A percentile compares a stretch with the other conserved stretches of the same genome.
phyloP scores from a whole-genome alignment of 2,113 vertebrate species.

The Laticauda laticaudata region DNA sequence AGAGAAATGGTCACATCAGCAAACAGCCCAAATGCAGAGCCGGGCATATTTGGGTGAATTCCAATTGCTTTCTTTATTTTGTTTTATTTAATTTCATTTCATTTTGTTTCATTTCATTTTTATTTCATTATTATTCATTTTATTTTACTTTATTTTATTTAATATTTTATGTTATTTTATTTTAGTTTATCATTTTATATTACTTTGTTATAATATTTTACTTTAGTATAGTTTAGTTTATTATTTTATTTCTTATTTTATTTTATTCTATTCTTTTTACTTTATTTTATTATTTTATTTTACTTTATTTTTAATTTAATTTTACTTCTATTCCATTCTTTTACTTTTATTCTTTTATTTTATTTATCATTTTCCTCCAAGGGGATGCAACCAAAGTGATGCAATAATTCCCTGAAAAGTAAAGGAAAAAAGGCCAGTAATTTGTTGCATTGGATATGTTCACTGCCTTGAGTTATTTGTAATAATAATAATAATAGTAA shows the following conservation, averaged over 20 bases:
- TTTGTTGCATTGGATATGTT: no score
- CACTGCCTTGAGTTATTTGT: no score
- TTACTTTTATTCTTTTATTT: not conserved
- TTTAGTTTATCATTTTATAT: no score
- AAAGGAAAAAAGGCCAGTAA: not conserved
- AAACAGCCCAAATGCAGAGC: not conserved
- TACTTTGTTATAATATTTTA: no score
- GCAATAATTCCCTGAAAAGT: not conserved
- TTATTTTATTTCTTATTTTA: no score
- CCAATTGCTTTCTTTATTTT: not conserved
- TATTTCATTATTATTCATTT: not conserved
- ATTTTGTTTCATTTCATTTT: not conserved
- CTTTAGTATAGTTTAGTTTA: no score
- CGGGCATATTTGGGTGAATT: not conserved
- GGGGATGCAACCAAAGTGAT: not conserved
- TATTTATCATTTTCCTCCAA: not conserved
- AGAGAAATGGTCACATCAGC: constrained; percentile 10
- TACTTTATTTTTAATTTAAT: no score
- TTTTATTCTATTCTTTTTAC: no score
- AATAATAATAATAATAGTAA: no score
- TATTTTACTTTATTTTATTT: no score
- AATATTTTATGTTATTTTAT: no score
- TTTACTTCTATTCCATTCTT: not conserved
- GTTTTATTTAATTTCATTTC: not conserved
- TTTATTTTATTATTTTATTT: no score